Base-by-base conservation (phyloP, 2,888 invertebrate genomes). In the Achlya flavicornis region DNA sequence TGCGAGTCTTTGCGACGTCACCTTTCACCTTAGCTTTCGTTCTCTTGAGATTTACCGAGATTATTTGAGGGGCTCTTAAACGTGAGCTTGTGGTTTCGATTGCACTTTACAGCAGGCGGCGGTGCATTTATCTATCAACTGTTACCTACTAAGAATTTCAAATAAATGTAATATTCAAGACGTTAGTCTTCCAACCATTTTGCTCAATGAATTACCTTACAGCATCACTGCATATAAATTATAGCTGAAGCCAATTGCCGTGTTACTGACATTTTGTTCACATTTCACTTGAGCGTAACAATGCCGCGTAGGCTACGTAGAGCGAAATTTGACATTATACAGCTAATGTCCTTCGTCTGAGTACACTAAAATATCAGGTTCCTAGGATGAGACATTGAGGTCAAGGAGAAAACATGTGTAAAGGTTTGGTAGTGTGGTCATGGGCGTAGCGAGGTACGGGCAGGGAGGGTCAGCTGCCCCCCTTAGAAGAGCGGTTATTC, bases 331-430 rank as follows among this genome's bases (percentile, higher is more conserved):
- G 53, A 53, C 53, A 53, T 53, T 53, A 53, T n/a, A 19, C 53
- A 19, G 53, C 16, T 10, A 53, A 19, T 53, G 53, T 53, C 53
- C 53, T 53, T 53, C 19, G 53, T 53, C 10, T 3, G 53, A 16
- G 53, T 53, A 19, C n/a, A n/a, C 53, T 53, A 53, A 53, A 53
- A 16, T 53, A 53, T 53, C 53, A 19, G 16, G 53, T 53, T 53
- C n/a, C 53, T 7, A 8, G 7, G 19, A 53, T 53, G 6, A 10
- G 10, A 48, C 8, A 10, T 46, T 46, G 14, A 14, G 14, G n/a
- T 12, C n/a, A 46, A 10, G 4, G 16, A 16, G 10, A 19, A 53
- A 8, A 53, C 3, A 19, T 53, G 19, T 19, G 53, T 53, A 10
- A 48, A 16, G 48, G 16, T 16, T 48, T 43, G 3, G 2, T 46